These are phyloP conservation scores for Ophiothrix spiculata DNA, from an alignment of 35 echinoderm and acorn worm genomes.

Conservation along the genomic window DNA sequence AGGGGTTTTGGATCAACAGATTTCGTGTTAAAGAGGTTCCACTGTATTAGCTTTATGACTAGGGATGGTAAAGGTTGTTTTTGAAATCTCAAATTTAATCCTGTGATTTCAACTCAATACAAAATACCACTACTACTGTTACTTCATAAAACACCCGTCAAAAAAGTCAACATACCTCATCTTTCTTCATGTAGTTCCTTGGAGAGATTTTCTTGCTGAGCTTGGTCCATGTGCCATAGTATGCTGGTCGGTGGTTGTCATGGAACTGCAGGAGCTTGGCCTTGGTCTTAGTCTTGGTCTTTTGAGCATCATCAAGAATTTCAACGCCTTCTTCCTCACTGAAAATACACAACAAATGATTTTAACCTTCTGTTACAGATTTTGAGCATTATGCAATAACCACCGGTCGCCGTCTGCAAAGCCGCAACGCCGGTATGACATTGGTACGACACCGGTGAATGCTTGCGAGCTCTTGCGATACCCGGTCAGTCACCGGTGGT, in stretches of 20 bases:
- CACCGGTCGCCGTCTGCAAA: not conserved
- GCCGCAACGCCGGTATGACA: too few species aligned
- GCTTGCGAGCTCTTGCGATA: too few species aligned
- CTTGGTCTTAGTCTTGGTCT: conserved; percentile 36
- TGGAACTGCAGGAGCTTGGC: conserved; percentile 89
- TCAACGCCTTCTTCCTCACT: conserved; percentile 20
- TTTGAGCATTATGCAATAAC: not conserved
- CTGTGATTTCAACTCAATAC: too few species aligned
- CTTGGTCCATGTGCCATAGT: conserved; percentile 80
- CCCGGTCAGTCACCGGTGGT: too few species aligned
- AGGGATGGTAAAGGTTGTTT: too few species aligned
- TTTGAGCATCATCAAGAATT: conserved; percentile 9
- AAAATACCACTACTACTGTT: too few species aligned
- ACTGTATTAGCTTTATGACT: too few species aligned
- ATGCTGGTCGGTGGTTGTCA: conserved; percentile 92
- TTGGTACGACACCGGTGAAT: too few species aligned
- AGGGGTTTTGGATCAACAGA: too few species aligned
- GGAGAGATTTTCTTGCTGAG: conserved; percentile 32
- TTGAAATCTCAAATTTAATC: too few species aligned
- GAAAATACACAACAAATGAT: not conserved
- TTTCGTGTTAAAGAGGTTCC: too few species aligned
- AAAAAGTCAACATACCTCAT: conserved; percentile 53
- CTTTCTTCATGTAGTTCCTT: conserved; percentile 73
- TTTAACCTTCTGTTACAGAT: not conserved
- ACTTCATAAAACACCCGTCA: not conserved